A percentile compares a stretch with the other conserved stretches of the same genome.
phyloP scores from a whole-genome alignment of 2,113 vertebrate genomes.

The Xyrauchen texanus region DNA sequence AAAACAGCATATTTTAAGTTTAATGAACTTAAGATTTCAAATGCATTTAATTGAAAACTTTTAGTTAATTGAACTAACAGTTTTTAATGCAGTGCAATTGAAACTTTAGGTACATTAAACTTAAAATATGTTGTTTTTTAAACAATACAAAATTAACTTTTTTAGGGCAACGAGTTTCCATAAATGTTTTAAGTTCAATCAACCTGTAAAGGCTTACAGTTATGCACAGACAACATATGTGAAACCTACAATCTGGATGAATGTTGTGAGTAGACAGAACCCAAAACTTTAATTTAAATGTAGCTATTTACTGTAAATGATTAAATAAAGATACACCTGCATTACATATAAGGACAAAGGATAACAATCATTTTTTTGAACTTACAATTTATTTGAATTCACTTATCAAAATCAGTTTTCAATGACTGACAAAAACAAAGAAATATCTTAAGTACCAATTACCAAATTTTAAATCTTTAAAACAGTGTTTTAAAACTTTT shows the following conservation, averaged over 20 bases:
- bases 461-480: background rate
- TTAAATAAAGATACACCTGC: too few species aligned
- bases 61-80: too few species aligned
- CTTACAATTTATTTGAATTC: slow-evolving; percentile 1
- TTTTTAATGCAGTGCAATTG: too few species aligned
- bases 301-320: background rate
- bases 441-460: background rate
- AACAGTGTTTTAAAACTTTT: background rate
- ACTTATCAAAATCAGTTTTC: slow-evolving; percentile 6
- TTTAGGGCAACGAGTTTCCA: slow-evolving; percentile 1
- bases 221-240: background rate
- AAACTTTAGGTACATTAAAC: too few species aligned
- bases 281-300: background rate
- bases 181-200: slow-evolving; percentile 3
- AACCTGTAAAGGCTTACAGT: background rate
- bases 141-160: background rate
- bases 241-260: background rate
- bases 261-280: too few species aligned
- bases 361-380: background rate
- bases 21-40: too few species aligned
- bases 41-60: too few species aligned
- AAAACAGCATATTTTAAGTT: too few species aligned
- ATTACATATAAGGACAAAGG: background rate
- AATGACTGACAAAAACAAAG: background rate
- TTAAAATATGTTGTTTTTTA: background rate